Conservation (phyloP, 2,113 vertebrate genomes). For the Rhabdomys dilectus region DNA sequence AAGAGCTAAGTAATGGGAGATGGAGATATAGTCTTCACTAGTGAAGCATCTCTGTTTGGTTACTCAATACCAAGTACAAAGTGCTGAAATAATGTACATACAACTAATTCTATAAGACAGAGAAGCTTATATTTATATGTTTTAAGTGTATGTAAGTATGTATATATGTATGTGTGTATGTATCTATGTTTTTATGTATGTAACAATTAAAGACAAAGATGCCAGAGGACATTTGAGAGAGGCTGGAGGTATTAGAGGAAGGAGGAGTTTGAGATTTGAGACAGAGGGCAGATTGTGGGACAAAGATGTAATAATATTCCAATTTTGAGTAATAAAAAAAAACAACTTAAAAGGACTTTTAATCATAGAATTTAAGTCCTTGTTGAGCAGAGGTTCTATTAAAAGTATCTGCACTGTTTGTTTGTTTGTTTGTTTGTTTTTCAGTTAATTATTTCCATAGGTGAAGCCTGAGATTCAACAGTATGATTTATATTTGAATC, state of each 20-base stretch:
- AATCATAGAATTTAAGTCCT: not conserved
- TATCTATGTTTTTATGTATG: not conserved
- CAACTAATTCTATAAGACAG: not conserved
- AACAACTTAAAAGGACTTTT: not conserved
- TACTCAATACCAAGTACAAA: not conserved
- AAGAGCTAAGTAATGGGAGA: not conserved
- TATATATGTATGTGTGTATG: not conserved
- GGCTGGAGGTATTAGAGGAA: accelerated
- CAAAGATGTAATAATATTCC: not conserved
- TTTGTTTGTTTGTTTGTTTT: not conserved
- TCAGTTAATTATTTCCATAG: not conserved
- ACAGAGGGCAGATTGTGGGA: not conserved
- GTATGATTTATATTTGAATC: not conserved
- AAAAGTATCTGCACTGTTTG: not conserved
- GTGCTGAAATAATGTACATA: not conserved
- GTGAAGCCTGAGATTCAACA: not conserved
- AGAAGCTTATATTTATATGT: not conserved
- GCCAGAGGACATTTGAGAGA: not conserved
- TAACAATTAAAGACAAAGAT: not conserved
- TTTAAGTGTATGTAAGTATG: not conserved
- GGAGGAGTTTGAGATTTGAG: not conserved
- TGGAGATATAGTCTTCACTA: not conserved
- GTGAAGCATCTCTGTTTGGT: not conserved
- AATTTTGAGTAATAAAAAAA: not conserved
- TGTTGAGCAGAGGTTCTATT: not conserved